Base-by-base conservation (phyloP, 2,113 vertebrate species). In the Syngnathus floridae region DNA sequence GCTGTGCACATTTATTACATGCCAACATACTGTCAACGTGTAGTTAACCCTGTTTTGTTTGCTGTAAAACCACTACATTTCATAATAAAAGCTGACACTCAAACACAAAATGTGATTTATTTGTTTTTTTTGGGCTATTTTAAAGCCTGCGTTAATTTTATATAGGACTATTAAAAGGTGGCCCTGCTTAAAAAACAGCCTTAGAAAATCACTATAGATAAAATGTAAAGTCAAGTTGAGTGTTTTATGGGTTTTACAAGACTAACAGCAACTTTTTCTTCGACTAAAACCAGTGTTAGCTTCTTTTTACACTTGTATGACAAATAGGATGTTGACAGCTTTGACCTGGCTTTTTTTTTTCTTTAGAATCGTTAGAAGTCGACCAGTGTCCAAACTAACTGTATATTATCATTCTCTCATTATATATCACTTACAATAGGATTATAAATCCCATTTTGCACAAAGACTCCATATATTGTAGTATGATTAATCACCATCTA, bases 21-120 rank as follows among this genome's bases (percentile, higher is more conserved):
- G 60, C 0, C n/a, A 71, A 68, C 3, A 57, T 13, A 7, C 58
- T 66, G 66, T 66, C 55, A 60, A 9, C 56, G 0, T 55, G 56
- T 21, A 72, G 70, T 65, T 58, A 69, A 56, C 62, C 57, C 4
- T 62, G 51, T 38, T 70, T 69, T 49, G 16, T 48, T n/a, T 22
- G n/a, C n/a, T 26, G 35, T n/a, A 59, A 51, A 64, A 36, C 14
- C 48, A 11, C 2, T 22, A 40, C 12, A 9, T 65, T 22, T 63
- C 8, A 64, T 40, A 38, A 37, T 9, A 26, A 56, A 31, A 70
- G 22, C 43, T 54, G 52, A 59, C 31, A 60, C n/a, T n/a, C 1
- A 52, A 40, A 12, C 1, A 11, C 36, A 64, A 61, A 0, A 55
- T 37, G 14, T 54, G 31, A 63, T 68, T 62, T 51, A 48, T 65